A percentile compares a stretch with the other conserved stretches of the same genome.
Conservation (phyloP, 2,888 invertebrate genomes). For the Cataglyphis livida region DNA sequence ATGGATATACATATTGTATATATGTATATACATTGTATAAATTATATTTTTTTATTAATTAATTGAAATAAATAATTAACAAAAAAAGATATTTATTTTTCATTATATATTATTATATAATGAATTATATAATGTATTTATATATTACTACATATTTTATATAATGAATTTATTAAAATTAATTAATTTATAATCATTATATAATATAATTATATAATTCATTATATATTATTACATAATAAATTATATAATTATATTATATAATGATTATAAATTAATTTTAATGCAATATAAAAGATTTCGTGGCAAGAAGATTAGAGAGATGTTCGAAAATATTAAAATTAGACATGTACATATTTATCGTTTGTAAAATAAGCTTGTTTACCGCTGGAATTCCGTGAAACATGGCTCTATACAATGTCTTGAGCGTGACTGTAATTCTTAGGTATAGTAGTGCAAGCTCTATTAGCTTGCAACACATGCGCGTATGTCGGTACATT, state of each 20-base stretch:
- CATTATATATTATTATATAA: too few species aligned
- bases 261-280: background rate
- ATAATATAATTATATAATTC: too few species aligned
- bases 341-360: background rate
- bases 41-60: background rate
- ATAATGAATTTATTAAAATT: too few species aligned
- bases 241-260: too few species aligned
- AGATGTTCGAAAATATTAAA: background rate
- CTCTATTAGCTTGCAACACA: constrained; percentile 53
- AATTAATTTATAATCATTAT: too few species aligned
- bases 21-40: background rate
- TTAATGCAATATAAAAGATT: background rate
- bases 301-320: background rate
- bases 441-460: constrained; percentile 24
- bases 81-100: background rate
- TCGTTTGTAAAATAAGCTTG: background rate
- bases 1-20: too few species aligned
- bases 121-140: too few species aligned
- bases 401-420: constrained; percentile 13
- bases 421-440: constrained; percentile 49
- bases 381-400: constrained; percentile 20
- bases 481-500: constrained; percentile 50
- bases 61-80: background rate
- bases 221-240: too few species aligned
- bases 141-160: too few species aligned